These are phyloP conservation scores for Antechinus stuartii DNA, from an alignment of 2,113 vertebrate genomes.

Conservation along the genomic window DNA sequence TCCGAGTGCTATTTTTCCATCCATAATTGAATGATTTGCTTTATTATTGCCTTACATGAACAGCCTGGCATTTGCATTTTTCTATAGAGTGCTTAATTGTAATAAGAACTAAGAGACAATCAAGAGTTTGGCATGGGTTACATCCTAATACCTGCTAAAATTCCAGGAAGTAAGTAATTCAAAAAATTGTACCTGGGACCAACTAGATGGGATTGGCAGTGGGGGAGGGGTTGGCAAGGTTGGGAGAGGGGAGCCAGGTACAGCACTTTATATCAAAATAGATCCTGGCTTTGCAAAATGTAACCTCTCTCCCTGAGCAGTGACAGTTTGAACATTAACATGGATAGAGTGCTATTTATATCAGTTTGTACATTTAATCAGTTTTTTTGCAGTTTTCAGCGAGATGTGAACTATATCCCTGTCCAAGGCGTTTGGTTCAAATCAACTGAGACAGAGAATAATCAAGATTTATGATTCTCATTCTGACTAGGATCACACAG, in stretches of 20 bases:
- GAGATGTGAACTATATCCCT: constrained; percentile 82
- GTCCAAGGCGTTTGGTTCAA: constrained; percentile 83
- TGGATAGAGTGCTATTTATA: constrained; percentile 81
- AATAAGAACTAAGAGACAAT: constrained; percentile 79
- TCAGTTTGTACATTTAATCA: constrained; percentile 86
- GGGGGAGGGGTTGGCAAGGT: fast-evolving
- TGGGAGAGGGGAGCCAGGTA: constrained; percentile 14
- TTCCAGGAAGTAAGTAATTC: constrained; percentile 41
- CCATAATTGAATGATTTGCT: constrained; percentile 83
- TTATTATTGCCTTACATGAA: constrained; percentile 84
- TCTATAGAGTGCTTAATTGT: constrained; percentile 82
- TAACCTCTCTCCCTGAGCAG: constrained; percentile 38
- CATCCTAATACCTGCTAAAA: constrained; percentile 80
- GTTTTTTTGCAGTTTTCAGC: constrained; percentile 83
- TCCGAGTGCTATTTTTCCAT: constrained; percentile 73
- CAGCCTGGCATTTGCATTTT: constrained; percentile 78
- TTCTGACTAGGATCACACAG: constrained; percentile 80
- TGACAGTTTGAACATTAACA: constrained; percentile 78
- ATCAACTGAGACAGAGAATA: constrained; percentile 86
- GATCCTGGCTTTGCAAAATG: neutral
- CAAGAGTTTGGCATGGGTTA: constrained; percentile 79
- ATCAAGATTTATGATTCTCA: constrained; percentile 87
- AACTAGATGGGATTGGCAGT: fast-evolving
- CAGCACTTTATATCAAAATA: constrained; percentile 25
- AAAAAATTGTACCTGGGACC: constrained; percentile 23